These are phyloP conservation scores for Sicus ferrugineus DNA, from an alignment of 2,888 invertebrate genomes.

Conservation along the genomic window DNA sequence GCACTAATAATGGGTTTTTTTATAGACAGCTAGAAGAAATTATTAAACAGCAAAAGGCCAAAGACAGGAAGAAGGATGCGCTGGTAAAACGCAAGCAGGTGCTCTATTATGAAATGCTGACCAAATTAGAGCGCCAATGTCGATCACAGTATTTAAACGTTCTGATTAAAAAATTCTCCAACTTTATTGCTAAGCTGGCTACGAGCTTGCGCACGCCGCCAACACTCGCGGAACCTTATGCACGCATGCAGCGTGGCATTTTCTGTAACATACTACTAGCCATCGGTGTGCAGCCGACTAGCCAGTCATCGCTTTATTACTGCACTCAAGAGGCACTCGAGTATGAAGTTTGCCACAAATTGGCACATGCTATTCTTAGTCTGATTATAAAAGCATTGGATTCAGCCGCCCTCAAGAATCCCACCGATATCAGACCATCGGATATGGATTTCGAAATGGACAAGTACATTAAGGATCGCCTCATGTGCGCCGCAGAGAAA, in stretches of 20 bases:
- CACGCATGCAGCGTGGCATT: conserved; percentile 58
- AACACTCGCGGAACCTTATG: conserved; percentile 54
- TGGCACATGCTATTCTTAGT: conserved; percentile 56
- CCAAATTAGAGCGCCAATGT: conserved; percentile 55
- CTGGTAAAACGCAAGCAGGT: conserved; percentile 54
- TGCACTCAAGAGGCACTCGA: conserved; percentile 54
- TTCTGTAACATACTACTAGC: conserved; percentile 56
- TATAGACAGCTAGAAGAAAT: conserved; percentile 54
- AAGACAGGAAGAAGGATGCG: conserved; percentile 52
- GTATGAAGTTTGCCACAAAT: conserved; percentile 55
- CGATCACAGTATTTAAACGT: conserved; percentile 56
- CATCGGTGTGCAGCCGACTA: conserved; percentile 55
- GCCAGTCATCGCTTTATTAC: conserved; percentile 53
- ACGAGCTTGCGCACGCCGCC: conserved; percentile 57
- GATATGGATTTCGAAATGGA: conserved; percentile 55
- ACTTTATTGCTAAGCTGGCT: conserved; percentile 55
- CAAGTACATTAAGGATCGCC: conserved; percentile 55
- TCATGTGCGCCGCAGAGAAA: conserved; percentile 58
- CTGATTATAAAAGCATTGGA: conserved; percentile 56
- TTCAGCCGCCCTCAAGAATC: conserved; percentile 50
- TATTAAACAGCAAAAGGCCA: conserved; percentile 49
- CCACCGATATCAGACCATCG: conserved; percentile 43
- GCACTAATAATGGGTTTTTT: too few species aligned
- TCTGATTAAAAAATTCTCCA: conserved; percentile 54
- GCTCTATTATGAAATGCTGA: conserved; percentile 54